Evolutionary conservation across 2,113 vertebrate genomes (phyloP), one percentile per base, ranked within the genome.

Genomic region (Ellobius talpinus): DNA sequence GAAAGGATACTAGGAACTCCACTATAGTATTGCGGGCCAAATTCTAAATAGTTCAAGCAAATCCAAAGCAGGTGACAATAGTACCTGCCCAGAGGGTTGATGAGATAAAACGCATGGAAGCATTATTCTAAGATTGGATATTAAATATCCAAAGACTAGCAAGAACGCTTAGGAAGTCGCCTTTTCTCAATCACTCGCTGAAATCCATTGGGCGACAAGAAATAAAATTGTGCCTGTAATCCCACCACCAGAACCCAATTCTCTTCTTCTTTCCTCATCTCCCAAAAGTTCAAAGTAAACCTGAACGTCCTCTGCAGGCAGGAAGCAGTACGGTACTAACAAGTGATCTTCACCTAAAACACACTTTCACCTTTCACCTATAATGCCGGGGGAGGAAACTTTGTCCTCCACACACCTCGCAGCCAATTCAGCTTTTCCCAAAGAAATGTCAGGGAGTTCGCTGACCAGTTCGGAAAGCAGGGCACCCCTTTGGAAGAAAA

Each of bases 311-410:
- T 76, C 39, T 72, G 21, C 45, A 2, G 7, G 7, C 63, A 2
- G 47, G 47, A 58, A 50, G 47, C 33, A 79, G 36, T 31, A 36
- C 17, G 29, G n/a, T 39, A 91, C 33, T 16, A 63, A 45, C 90
- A 74, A 68, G 29, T n/a, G 55, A 84, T 14, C 81, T 8, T 94
- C 81, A 73, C 29, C 52, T 89, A 70, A 90, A 85, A 39, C 70
- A 76, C 52, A 88, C 79, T 87, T 79, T 78, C 50, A 96, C 91
- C 89, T 89, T 96, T 89, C 92, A 97, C 95, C 96, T 89, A 73
- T 68, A 82, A 3, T 79, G 66, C 47, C 42, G 5, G 11, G 31
- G 29, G 42, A 81, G 45, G 52, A 50, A 94, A 85, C 31, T 31
- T 87, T 89, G 94, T 86, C 52, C 79, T 89, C 24, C 78, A 68